Evolutionary conservation across 2,797 vertebrate genomes (phyloP), one percentile per base, ranked within the genome.

Genomic region (Eidolon dupreanum): DNA sequence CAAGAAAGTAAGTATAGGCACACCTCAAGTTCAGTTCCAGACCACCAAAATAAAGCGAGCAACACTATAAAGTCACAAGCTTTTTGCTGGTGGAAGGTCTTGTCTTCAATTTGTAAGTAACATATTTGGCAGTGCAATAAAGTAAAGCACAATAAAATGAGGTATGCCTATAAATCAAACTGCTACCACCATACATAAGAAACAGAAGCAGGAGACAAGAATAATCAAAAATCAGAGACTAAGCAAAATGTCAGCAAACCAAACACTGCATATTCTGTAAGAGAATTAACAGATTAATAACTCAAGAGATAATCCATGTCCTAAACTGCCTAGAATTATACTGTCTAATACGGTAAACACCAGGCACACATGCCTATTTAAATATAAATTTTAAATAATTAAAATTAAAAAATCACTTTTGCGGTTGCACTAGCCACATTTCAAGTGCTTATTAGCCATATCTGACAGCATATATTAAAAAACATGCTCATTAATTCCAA

Each of bases 301-400:
- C 24, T 61, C 85, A 81, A 81, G 43, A 20, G 20, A 51, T 91
- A 89, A 93, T 19, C 74, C 49, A 81, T 49, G 17, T 17, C 92
- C 70, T 90, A 90, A 79, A 96, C 22, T 90, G 36, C 71, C 46
- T 92, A 38, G 6, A 87, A 20, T 17, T 66, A 28, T 15, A 28
- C 59, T 88, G 53, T 73, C 20, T 8, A 90, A 63, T 73, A 65
- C 20, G 26, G 36, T 26, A 68, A 66, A 82, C 22, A 83, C 22
- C 19, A 94, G 36, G 22, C 90, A 93, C 28, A 33, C 51, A 9
- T 38, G 36, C 26, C 63, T 86, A 75, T 70, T 92, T 93, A 96
- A 83, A 83, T 65, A 90, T 46, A 83, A 90, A 93, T 66, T 73
- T 90, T 93, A 81, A 84, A 71, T 94, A 70, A 95, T 55, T 92